These are phyloP conservation scores for Rugalucina vietnamica DNA, from an alignment of 2,888 invertebrate genomes.

Conservation along the genomic window DNA sequence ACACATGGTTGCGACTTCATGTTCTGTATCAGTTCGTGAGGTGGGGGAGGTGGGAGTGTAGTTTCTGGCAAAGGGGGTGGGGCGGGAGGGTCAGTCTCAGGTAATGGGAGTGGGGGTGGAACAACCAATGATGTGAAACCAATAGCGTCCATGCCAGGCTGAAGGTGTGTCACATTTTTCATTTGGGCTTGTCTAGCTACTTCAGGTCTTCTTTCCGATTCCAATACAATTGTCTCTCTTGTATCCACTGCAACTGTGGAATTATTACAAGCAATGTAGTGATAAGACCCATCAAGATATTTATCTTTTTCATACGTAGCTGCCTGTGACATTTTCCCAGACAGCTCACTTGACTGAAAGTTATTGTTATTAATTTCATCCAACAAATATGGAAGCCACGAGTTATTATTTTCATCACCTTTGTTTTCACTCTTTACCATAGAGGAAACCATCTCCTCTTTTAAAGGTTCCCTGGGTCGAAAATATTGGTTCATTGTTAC, in stretches of 20 bases:
- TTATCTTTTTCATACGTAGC: no score
- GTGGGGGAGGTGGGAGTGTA: background rate
- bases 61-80: background rate
- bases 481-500: no score
- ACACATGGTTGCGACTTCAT: background rate
- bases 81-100: background rate
- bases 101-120: conserved; percentile 12
- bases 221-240: no score
- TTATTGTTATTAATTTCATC: background rate
- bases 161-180: no score
- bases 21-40: background rate
- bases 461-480: no score
- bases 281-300: no score
- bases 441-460: background rate
- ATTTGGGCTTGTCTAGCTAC: no score
- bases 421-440: background rate
- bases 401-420: background rate
- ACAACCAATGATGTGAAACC: background rate
- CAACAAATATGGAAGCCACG: background rate
- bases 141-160: no score
- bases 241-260: no score
- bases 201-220: no score
- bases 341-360: background rate
- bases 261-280: no score
- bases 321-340: no score